These are phyloP conservation scores for Metridium senile DNA, from an alignment of 92 coral and sea anemone species.

Conservation along the genomic window DNA sequence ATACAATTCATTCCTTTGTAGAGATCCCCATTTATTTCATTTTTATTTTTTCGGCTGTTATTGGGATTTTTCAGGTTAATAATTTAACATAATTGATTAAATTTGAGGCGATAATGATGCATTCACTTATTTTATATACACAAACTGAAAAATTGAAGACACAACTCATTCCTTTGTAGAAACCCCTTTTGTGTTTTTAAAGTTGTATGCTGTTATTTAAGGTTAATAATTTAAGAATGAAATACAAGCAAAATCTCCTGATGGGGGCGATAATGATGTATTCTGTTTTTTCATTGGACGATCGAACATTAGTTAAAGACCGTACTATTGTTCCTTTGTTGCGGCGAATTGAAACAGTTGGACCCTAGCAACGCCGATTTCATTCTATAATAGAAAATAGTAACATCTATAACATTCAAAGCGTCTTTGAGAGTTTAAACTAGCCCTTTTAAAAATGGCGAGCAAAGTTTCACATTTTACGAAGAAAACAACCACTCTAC, in stretches of 20 bases:
- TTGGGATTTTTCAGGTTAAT: too few relatives aligned
- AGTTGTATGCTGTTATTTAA: neutral
- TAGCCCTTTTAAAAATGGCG: neutral
- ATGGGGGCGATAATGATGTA: neutral
- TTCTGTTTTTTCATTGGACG: neutral
- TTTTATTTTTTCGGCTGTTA: too few relatives aligned
- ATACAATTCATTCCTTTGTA: too few relatives aligned
- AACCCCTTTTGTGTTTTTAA: too few relatives aligned
- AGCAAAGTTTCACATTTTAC: neutral
- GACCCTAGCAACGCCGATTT: conserved; percentile 3
- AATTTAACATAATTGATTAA: too few relatives aligned
- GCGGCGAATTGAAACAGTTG: neutral
- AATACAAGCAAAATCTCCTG: neutral
- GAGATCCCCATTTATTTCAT: too few relatives aligned
- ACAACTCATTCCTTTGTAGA: too few relatives aligned
- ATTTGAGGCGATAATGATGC: too few relatives aligned
- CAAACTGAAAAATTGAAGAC: too few relatives aligned
- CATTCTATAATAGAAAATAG: neutral
- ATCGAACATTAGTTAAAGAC: neutral
- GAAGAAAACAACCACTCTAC: conserved; percentile 1
- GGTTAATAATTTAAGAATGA: neutral
- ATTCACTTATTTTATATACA: too few relatives aligned
- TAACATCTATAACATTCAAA: neutral
- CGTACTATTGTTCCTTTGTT: neutral
- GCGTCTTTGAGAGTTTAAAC: neutral